Evolutionary conservation across 2,888 invertebrate genomes (phyloP).

Genomic region (Hyles lineata): DNA sequence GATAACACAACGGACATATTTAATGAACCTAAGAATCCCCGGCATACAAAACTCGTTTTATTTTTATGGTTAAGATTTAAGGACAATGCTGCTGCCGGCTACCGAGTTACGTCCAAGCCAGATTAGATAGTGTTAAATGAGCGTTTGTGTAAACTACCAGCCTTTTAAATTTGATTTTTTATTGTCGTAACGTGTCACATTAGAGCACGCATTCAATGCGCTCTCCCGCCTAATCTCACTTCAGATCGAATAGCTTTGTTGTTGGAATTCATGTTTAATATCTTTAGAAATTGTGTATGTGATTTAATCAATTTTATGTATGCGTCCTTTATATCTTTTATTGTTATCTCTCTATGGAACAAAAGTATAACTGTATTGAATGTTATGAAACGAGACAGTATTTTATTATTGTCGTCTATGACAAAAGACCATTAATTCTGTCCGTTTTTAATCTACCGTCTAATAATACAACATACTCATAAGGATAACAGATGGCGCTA

Average conservation of each 20-base stretch:
- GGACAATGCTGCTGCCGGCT: constrained; percentile 62
- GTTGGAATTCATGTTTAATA: constrained; percentile 28
- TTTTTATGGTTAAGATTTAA: constrained; percentile 66
- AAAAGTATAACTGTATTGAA: constrained; percentile 37
- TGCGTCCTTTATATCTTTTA: constrained; percentile 17
- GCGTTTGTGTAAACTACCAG: constrained; percentile 59
- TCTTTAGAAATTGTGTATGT: constrained; percentile 19
- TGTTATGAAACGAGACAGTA: constrained; percentile 27
- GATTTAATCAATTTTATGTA: constrained; percentile 25
- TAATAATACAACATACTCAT: constrained; percentile 41
- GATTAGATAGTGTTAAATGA: constrained; percentile 69
- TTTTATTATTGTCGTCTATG: constrained; percentile 2
- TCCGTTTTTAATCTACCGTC: constrained; percentile 36
- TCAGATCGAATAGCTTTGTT: constrained; percentile 23
- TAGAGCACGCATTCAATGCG: constrained; percentile 23
- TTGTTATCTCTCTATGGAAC: constrained; percentile 14
- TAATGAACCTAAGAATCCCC: constrained; percentile 48
- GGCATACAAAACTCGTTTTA: constrained; percentile 58
- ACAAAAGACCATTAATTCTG: constrained; percentile 33
- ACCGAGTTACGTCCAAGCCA: constrained; percentile 62
- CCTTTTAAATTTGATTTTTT: constrained; percentile 43
- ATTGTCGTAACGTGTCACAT: constrained; percentile 34
- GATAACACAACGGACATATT: constrained; percentile 41
- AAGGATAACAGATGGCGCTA: constrained; percentile 58
- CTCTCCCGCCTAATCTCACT: constrained; percentile 28